phyloP scores from a whole-genome alignment of 1,140 invertebrate species.

The Triops cancriformis region DNA sequence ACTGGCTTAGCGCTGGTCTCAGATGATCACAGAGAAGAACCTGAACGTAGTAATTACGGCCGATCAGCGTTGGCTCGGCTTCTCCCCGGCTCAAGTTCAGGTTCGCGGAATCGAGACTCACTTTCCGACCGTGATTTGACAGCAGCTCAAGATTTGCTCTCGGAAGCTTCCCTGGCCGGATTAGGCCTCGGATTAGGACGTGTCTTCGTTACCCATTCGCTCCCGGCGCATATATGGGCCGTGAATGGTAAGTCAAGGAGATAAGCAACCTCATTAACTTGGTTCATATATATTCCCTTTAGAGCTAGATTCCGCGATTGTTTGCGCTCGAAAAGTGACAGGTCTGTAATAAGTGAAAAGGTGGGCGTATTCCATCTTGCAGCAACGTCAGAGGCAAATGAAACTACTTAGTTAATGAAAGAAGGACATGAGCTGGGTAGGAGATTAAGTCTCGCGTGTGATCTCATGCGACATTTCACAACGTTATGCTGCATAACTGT shows the following conservation, averaged over 20 bases:
- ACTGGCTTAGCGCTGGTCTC: neutral
- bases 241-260: constrained; percentile 62
- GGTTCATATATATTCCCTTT: no score
- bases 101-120: constrained; percentile 14
- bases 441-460: neutral
- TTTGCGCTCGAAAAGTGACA: neutral
- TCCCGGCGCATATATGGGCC: constrained; percentile 84
- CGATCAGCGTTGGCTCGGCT: constrained; percentile 14
- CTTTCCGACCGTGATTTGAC: constrained; percentile 25
- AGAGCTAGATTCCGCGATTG: neutral
- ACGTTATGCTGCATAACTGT: neutral
- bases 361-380: no score
- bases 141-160: constrained; percentile 25
- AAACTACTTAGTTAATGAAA: neutral
- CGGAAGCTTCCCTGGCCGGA: constrained; percentile 23
- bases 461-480: neutral
- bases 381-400: no score
- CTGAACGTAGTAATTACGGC: neutral
- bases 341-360: no score
- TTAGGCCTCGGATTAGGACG: constrained; percentile 48
- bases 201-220: constrained; percentile 75
- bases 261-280: no score
- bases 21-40: constrained; percentile 5
- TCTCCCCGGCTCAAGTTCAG: constrained; percentile 12
- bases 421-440: neutral